These are phyloP conservation scores for Drosophila robusta DNA, from an alignment of 2,888 invertebrate species.

Conservation along the genomic window DNA sequence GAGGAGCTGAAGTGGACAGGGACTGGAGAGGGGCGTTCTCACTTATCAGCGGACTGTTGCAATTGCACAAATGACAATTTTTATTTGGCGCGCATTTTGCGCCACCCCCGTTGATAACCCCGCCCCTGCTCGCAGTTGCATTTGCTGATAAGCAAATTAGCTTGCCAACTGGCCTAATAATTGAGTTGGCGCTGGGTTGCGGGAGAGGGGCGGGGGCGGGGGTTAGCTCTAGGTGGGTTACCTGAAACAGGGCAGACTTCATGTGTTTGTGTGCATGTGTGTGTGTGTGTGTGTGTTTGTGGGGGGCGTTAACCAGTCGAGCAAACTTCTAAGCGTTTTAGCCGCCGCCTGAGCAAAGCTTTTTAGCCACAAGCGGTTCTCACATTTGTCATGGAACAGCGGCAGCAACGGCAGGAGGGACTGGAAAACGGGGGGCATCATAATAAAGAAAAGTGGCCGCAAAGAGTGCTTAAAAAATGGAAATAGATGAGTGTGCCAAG, in stretches of 20 bases:
- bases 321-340: constrained; percentile 68
- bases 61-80: constrained; percentile 64
- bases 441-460: constrained; percentile 81
- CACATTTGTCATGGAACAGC: constrained; percentile 74
- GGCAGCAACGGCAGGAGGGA: neutral
- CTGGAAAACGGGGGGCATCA: constrained; percentile 30
- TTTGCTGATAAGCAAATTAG: constrained; percentile 76
- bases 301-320: constrained; percentile 50
- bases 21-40: neutral
- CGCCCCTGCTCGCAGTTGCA: constrained; percentile 29
- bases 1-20: too few relatives aligned
- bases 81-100: constrained; percentile 71
- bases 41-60: constrained; percentile 57
- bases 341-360: constrained; percentile 54
- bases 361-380: constrained; percentile 75
- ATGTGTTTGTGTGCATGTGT: neutral
- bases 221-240: constrained; percentile 9
- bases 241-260: neutral
- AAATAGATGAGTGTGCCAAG: constrained; percentile 72
- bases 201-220: too few relatives aligned
- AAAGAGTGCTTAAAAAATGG: constrained; percentile 80
- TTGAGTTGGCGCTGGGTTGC: constrained; percentile 28
- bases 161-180: constrained; percentile 72
- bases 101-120: neutral
- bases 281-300: constrained; percentile 6